These are phyloP conservation scores for Oedothorax gibbosus DNA, from an alignment of 1,140 invertebrate species.

Conservation along the genomic window DNA sequence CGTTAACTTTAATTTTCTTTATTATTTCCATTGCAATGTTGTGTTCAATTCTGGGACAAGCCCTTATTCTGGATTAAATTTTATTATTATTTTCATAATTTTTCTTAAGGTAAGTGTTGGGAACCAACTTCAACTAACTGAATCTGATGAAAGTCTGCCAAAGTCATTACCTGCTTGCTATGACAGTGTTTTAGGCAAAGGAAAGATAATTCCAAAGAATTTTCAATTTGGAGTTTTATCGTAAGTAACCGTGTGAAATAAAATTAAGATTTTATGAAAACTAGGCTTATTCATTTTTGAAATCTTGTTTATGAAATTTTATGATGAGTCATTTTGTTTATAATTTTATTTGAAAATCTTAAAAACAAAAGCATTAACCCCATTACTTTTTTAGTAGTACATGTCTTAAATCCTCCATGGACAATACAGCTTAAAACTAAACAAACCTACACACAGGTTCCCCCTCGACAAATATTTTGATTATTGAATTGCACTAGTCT, in stretches of 20 bases:
- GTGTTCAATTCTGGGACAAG: not conserved
- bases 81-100: not conserved
- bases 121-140: not conserved
- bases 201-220: not conserved
- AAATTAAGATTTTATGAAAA: too few relatives aligned
- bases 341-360: too few relatives aligned
- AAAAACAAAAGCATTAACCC: too few relatives aligned
- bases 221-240: not conserved
- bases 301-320: not conserved
- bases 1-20: not conserved
- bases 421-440: too few relatives aligned
- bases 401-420: too few relatives aligned
- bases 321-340: not conserved
- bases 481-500: too few relatives aligned
- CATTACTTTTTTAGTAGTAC: too few relatives aligned
- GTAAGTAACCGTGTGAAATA: not conserved
- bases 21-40: not conserved
- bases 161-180: not conserved
- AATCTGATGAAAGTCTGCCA: not conserved
- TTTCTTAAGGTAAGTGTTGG: not conserved
- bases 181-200: slow-evolving; percentile 13
- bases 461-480: too few relatives aligned
- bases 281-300: too few relatives aligned
- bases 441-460: too few relatives aligned
- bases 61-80: not conserved